phyloP scores from a whole-genome alignment of 2,888 invertebrate species.

The Apodemia duryi region DNA sequence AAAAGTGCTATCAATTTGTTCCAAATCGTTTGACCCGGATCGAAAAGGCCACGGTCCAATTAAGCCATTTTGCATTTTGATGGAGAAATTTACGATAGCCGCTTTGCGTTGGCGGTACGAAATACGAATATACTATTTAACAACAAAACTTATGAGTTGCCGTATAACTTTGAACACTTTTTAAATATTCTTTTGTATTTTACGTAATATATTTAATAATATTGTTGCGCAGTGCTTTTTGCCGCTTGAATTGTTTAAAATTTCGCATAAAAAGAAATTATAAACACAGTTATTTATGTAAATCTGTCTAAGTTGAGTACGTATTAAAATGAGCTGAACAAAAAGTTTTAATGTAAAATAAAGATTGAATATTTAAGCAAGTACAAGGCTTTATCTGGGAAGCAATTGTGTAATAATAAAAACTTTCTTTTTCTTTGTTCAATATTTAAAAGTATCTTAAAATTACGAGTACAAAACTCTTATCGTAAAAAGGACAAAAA shows the following conservation, averaged over 20 bases:
- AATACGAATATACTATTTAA: constrained; percentile 61
- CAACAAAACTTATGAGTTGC: constrained; percentile 41
- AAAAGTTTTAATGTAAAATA: too few species aligned
- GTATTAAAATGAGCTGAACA: not conserved
- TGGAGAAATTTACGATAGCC: constrained; percentile 72
- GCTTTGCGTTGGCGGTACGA: constrained; percentile 46
- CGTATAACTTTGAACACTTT: constrained; percentile 2
- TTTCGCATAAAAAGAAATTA: not conserved
- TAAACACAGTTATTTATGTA: not conserved
- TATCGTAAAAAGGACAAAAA: too few species aligned
- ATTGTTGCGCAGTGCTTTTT: not conserved
- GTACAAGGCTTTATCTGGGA: too few species aligned
- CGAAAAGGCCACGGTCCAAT: constrained; percentile 72
- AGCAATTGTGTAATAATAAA: constrained; percentile 1
- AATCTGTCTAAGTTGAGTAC: not conserved
- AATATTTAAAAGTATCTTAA: too few species aligned
- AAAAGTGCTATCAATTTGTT: constrained; percentile 70
- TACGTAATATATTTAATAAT: not conserved
- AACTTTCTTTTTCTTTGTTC: not conserved
- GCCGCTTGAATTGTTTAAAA: not conserved
- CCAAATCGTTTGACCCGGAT: constrained; percentile 72
- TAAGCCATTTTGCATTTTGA: constrained; percentile 79
- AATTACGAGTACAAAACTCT: too few species aligned
- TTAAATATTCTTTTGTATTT: not conserved
- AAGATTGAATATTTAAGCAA: too few species aligned